Base-by-base conservation (phyloP, 2,797 vertebrate genomes). In the Hypotaenidia philippensis region DNA sequence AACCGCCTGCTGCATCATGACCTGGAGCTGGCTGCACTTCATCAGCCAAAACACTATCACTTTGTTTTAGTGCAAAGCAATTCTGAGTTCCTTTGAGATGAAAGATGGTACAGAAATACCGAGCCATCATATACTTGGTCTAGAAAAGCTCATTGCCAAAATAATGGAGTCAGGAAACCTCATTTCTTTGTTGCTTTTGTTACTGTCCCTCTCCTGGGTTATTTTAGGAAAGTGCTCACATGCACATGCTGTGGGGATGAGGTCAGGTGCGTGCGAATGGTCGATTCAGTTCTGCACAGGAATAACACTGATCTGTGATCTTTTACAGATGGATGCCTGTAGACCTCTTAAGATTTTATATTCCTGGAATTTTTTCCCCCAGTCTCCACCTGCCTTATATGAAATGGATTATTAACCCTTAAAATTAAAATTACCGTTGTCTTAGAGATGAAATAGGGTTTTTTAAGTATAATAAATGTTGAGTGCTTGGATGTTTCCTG, bases 21-120 rank as follows among this genome's bases (percentile, higher is more conserved):
- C 71, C 74, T 69, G 64, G 36, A 74, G 86, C n/a, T 50, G 56
- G 44, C 75, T 90, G 70, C 26, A 6, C 41, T 92, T 72, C 79
- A 40, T 20, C 81, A 71, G 38, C 50, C 38, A 7, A 38, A 41
- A 31, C 45, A 50, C 0, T 0, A 38, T 41, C 75, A 56, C 56
- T 45, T 0, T 6, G 27, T 41, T 70, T 38, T 29, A 36, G 36
- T 27, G 78, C 21, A 68, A 80, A 92, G 61, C 56, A 17, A 79
- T 26, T 50, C 4, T 44, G 13, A 78, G 79, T 72, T 45, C 72
- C 52, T 82, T 90, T 44, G 34, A n/a, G 52, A 84, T 50, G 66
- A 82, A 78, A 60, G 93, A 95, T 84, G 87, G 69, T 77, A 25
- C 53, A 95, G 77, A 76, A 96, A 91, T 69, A 82, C 61, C 70